Evolutionary conservation across 2,113 vertebrate species (phyloP).

Genomic region (Gymnobelideus leadbeateri): DNA sequence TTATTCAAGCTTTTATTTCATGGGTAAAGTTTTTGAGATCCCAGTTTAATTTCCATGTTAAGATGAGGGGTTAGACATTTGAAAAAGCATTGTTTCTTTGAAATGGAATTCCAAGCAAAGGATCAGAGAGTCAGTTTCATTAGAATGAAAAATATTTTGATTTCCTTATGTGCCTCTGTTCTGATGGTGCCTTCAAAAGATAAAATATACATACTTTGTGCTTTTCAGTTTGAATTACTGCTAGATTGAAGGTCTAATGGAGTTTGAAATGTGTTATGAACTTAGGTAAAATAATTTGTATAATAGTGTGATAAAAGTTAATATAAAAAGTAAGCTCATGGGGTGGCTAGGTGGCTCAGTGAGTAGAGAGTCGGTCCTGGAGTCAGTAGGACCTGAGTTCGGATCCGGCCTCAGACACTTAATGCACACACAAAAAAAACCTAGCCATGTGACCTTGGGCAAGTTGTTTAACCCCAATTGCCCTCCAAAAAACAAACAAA

Average conservation of each 20-base stretch:
- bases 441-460: too few relatives aligned
- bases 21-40: background rate
- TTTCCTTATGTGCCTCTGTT: background rate
- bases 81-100: background rate
- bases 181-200: background rate
- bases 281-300: background rate
- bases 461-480: too few relatives aligned
- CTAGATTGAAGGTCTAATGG: background rate
- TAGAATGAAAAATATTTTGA: background rate
- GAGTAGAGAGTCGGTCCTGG: too few relatives aligned
- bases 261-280: background rate
- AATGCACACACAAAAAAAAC: too few relatives aligned
- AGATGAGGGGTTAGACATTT: background rate
- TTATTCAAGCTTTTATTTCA: background rate
- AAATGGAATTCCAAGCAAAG: background rate
- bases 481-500: too few relatives aligned
- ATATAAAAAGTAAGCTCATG: background rate
- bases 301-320: background rate
- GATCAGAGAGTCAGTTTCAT: background rate
- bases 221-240: background rate
- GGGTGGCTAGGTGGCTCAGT: too few relatives aligned
- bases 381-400: too few relatives aligned
- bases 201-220: background rate
- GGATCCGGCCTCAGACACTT: too few relatives aligned
- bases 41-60: background rate